Base-by-base conservation (phyloP, 2,113 vertebrate species). In the Podocnemis expansa region DNA sequence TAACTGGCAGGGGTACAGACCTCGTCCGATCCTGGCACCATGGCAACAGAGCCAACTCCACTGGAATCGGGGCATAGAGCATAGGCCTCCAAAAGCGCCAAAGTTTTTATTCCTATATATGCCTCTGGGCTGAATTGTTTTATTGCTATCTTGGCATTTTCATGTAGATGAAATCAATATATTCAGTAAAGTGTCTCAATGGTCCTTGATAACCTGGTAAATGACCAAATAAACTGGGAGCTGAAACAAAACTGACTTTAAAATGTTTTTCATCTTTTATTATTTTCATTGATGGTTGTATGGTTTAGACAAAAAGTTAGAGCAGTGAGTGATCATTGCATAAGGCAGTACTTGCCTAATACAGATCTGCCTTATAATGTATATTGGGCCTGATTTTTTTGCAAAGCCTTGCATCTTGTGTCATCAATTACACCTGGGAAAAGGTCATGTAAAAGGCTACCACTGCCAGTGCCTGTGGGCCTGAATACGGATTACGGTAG, bases 181-280 rank as follows among this genome's bases (percentile, higher is more conserved):
- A 89, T 80, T 56, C 45, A 91, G 80, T 54, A 91, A 70, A 31
- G 1, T 84, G 24, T 94, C 82, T 91, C 5, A 2, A n/a, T 47
- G 34, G 78, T 85, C 13, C 24, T 82, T 56, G 84, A 76, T 75
- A 81, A 88, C 93, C 31, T 88, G 95, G 88, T 41, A 54, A 94
- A 91, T 76, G 82, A 84, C 95, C 94, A 93, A 95, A 95, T 87
- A 94, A 92, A 83, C 49, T 19, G 87, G 63, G 56, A 93, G 38
- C 14, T 89, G 89, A 84, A 95, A 93, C 38, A 89, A 82, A 81
- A 85, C 29, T 10, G 43, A 79, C 86, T 87, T 93, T n/a, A n/a
- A n/a, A n/a, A n/a, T n/a, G n/a, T 78, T 92, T 96, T 95, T 91
- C 84, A 90, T 85, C 21, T 75, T 89, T 24, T 49, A 2, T 2